Percentiles rank a stretch among this genome's conserved stretches.
Evolutionary conservation across 2,797 vertebrate species (phyloP).

Genomic region (Sternarchorhynchus goeldii): DNA sequence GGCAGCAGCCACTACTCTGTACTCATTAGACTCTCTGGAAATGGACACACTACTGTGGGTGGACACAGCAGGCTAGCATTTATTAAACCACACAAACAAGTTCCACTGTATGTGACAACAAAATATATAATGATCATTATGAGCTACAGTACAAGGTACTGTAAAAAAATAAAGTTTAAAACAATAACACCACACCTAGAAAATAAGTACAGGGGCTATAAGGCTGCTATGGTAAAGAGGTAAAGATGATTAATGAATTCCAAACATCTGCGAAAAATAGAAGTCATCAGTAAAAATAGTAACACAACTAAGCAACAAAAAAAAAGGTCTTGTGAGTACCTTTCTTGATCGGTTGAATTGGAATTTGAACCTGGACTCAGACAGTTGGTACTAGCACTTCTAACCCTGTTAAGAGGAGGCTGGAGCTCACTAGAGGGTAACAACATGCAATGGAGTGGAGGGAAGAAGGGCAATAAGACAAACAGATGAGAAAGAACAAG

Average conservation of each 20-base stretch:
- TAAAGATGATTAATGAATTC: neutral
- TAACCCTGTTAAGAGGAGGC: conserved; percentile 98
- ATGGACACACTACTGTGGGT: conserved; percentile 2
- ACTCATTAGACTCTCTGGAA: conserved; percentile 12
- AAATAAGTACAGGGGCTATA: neutral
- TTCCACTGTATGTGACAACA: conserved; percentile 4
- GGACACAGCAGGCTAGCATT: conserved; percentile 11
- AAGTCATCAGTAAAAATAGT: conserved; percentile 36
- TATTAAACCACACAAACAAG: neutral
- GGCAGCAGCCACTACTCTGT: neutral
- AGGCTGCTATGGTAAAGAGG: neutral
- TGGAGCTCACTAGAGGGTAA: conserved; percentile 97
- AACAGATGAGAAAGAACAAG: conserved; percentile 64
- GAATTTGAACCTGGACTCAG: conserved; percentile 97
- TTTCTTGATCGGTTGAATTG: conserved; percentile 97
- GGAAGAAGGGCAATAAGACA: conserved; percentile 69
- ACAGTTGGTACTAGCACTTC: conserved; percentile 99
- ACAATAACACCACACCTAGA: neutral
- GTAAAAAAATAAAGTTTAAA: neutral
- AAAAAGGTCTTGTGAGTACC: conserved; percentile 80
- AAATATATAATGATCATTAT: neutral
- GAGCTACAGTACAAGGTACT: neutral
- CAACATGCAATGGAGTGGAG: conserved; percentile 89
- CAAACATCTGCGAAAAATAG: conserved; percentile 31
- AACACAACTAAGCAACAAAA: conserved; percentile 48